Base-by-base conservation (phyloP, 37 sponge, comb jelly and placozoan genomes). In the Ephydatia muelleri region DNA sequence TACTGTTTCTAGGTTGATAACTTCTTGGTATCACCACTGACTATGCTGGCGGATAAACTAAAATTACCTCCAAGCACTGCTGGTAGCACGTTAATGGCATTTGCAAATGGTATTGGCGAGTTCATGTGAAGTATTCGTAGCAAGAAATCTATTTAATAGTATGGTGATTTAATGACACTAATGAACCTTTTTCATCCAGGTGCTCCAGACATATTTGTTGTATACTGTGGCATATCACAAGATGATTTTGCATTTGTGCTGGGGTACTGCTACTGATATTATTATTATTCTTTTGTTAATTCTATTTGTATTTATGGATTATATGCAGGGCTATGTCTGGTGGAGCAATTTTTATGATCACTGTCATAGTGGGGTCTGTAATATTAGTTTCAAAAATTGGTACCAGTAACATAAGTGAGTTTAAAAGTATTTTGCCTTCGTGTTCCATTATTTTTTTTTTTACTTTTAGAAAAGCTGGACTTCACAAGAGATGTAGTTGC, bases 161-260 rank as follows among this genome's bases (percentile, higher is more conserved):
- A 22, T 66, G 26, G 21, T 79, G 30, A 66, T 29, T n/a, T 79
- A n/a, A 22, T 77, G 2, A 21, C 66, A 5, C 33, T 19, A 67
- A 79, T 79, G 16, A 13, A 72, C 26, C 2, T 73, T 6, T 28
- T 31, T 3, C 25, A 34, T 73, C 8, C 66, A 92, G 93, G 93
- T 82, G 93, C 93, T 47, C 93, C 93, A 32, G 93, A 92, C 82
- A 90, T 92, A 16, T 92, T 92, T 69, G 85, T 90, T 25, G 89
- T 90, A 29, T 89, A 73, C 49, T 83, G 90, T 30, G 93, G 90
- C 28, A 71, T 92, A 33, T 73, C 77, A 49, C 70, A 89, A 49
- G 86, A 79, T 79, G 93, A 92, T 70, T 49, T 92, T 30, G 68
- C 90, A n/a, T 78, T 92, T 22, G 67, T 87, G 26, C 79, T 92